Evolutionary conservation across 2,888 invertebrate genomes (phyloP).

Genomic region (Campoplex nolae): DNA sequence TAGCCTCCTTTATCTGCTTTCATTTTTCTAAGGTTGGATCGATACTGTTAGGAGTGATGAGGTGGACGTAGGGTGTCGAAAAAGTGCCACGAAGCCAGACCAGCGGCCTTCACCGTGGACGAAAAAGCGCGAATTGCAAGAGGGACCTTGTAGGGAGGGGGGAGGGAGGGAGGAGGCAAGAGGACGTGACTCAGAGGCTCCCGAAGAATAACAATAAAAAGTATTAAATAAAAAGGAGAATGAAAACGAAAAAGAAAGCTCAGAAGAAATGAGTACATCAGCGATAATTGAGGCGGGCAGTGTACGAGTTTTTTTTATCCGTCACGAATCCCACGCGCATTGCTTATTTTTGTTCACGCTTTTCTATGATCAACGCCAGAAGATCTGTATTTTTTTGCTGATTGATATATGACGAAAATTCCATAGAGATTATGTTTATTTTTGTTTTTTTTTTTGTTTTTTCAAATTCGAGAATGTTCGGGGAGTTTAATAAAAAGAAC

Average conservation of each 20-base stretch:
- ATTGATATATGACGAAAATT: not conserved
- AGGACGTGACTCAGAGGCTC: not conserved
- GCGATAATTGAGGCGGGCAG: not conserved
- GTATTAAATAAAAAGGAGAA: not conserved
- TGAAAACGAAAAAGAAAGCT: not conserved
- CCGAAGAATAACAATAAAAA: conserved; percentile 1
- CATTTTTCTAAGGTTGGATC: conserved; percentile 63
- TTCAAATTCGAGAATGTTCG: too few species aligned
- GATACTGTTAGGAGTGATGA: conserved; percentile 59
- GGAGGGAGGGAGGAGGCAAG: conserved; percentile 9
- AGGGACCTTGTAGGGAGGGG: conserved; percentile 29
- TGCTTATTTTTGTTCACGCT: not conserved
- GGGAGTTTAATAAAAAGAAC: not conserved
- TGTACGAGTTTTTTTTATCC: not conserved
- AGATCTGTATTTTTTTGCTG: not conserved
- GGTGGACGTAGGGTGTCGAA: conserved; percentile 50
- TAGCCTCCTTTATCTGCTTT: conserved; percentile 36
- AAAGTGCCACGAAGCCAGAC: conserved; percentile 65
- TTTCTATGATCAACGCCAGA: not conserved
- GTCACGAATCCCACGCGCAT: not conserved
- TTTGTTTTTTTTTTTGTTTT: not conserved
- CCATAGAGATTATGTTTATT: not conserved
- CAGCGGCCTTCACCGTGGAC: conserved; percentile 68
- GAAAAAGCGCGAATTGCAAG: conserved; percentile 52
- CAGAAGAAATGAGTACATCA: not conserved